Base-by-base conservation (phyloP, 2,888 invertebrate genomes). In the Arctia plantaginis region DNA sequence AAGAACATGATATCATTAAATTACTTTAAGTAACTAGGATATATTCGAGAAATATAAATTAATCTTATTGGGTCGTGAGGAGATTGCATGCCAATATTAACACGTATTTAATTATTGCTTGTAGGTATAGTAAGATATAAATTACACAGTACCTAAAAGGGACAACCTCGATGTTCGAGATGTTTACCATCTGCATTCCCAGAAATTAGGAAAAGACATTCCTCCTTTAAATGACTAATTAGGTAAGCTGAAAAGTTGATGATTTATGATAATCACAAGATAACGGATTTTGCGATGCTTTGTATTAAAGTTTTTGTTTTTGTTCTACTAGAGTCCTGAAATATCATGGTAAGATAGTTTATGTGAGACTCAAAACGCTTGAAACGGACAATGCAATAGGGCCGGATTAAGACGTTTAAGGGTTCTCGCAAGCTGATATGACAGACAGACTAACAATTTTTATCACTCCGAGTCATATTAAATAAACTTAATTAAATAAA, bases 51-150 rank as follows among this genome's bases (percentile, higher is more conserved):
- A 66, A 65, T 55, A 33, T 66, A 4, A 12, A 59, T 70, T 70
- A 74, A 74, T 74, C 33, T 66, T 15, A 1, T n/a, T 30, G 55
- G 35, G 35, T 35, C 27, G 39, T 67, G 51, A 66, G 51, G 51
- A 65, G 44, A 18, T 35, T 15, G 18, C 39, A 27, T 65, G n/a
- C 39, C 47, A 67, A 64, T 68, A 72, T 72, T 44, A 51, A 44
- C 64, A 55, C 64, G 30, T 23, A 20, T 73, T 69, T 41, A 23
- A 69, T 65, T 51, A n/a, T 55, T 15, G 30, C 4, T 27, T 55
- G 23, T 18, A 47, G 47, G 20, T 59, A 51, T 33, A 64, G 59
- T 64, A 27, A 68, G 75, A 80, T 77, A 71, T 75, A 82, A n/a
- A 77, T 80, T 77, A 78, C 73, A 47, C 30, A 47, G n/a, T 41